Base-by-base conservation (phyloP, 2,113 vertebrate genomes). In the Sebastes fasciatus region DNA sequence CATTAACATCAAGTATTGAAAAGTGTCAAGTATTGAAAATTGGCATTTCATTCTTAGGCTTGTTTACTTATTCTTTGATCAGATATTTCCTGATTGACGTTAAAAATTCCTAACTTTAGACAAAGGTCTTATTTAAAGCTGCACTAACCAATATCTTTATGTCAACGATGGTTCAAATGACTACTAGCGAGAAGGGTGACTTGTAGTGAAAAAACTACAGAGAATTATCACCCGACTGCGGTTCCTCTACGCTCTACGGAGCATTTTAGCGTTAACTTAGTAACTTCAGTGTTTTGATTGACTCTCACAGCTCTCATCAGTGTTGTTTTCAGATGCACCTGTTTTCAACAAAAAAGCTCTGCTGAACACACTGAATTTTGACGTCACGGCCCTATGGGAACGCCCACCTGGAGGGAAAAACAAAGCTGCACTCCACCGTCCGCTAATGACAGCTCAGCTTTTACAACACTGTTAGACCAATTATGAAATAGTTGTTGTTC, bases 241-340 rank as follows among this genome's bases (percentile, higher is more conserved):
- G 13, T 5, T 74, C 60, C 19, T 21, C 26, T 52, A 9, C 34
- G 45, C 46, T 26, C 21, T 8, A 8, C n/a, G 58, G 49, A n/a
- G 0, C 52, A 66, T 66, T 77, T 79, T 21, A 65, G 17, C 16
- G 46, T 76, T 71, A 71, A 46, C 5, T 19, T 46, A 52, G 51
- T 19, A 52, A 52, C 66, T 21, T 45, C 13, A 34, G 54, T 19
- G 42, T 62, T 6, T 34, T 77, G 34, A 11, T 52, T 72, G 23
- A 46, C 19, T 51, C 63, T 67, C 62, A 16, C 19, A 42, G 1
- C 17, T 60, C 57, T 75, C n/a, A 6, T 58, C 16, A n/a, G 16
- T 55, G 26, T 40, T 63, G 34, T 58, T 80, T 49, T 34, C 62
- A 45, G 52, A 52, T 48, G 69, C 55, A 68, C 21, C 55, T 57